Conservation (phyloP, 2,113 vertebrate genomes). For the Gnathonemus echidnorhynchus region DNA sequence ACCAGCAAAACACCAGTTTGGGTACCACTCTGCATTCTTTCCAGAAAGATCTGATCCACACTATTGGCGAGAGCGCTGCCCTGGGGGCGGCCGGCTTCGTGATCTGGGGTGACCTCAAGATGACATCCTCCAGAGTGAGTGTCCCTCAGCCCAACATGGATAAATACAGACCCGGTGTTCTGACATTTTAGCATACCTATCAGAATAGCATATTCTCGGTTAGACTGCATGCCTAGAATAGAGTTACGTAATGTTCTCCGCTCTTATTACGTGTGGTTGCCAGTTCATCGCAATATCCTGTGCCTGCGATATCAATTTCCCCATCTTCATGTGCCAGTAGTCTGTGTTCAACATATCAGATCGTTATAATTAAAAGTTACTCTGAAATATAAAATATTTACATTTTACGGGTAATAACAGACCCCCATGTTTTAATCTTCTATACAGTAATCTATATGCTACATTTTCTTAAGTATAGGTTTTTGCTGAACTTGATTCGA, state of each 20-base stretch:
- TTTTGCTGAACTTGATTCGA: neutral
- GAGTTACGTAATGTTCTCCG: too few relatives aligned
- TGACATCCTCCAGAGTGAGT: constrained; percentile 66
- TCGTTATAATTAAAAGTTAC: neutral
- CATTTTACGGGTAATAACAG: neutral
- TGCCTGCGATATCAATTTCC: neutral
- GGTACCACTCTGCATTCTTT: neutral
- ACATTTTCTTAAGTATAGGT: neutral
- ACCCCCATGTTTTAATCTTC: neutral
- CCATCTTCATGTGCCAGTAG: neutral
- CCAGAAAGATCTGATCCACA: constrained; percentile 69
- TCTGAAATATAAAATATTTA: neutral
- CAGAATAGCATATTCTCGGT: too few relatives aligned
- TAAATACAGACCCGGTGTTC: neutral
- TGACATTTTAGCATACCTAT: too few relatives aligned
- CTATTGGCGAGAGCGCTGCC: constrained; percentile 66
- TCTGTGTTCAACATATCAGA: neutral
- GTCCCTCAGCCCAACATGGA: neutral
- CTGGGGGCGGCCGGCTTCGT: constrained; percentile 68
- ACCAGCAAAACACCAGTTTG: neutral
- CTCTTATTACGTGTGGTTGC: too few relatives aligned
- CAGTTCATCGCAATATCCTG: neutral
- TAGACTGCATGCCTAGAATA: too few relatives aligned
- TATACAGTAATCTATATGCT: neutral
- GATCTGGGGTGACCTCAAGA: constrained; percentile 68